Base-by-base conservation (phyloP, 2,113 vertebrate genomes). In the Heptranchias perlo region DNA sequence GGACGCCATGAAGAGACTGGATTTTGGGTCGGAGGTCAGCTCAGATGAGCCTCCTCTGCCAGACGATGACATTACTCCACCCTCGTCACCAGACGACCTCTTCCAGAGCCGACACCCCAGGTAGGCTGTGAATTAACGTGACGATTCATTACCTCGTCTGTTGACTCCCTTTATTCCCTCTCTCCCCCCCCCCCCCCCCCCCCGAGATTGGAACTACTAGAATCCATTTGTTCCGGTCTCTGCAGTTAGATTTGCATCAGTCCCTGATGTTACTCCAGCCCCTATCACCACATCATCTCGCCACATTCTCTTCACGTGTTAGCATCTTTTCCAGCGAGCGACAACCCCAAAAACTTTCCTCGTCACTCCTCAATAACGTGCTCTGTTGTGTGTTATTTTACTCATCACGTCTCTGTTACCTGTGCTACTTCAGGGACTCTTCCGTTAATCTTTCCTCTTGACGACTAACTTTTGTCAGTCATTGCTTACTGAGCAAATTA, bases 1-100 rank as follows among this genome's bases (percentile, higher is more conserved):
- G 62, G 98, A 99, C 1, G 98, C 98, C 0, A 97, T 96, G 0
- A 99, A 99, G 97, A 98, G 97, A 91, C 97, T 99, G 61, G 95
- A 96, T 92, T 99, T 99, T 14, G 97, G 96, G 0, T 16, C 1
- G 0, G 96, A 96, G 0, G 94, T 96, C 0, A 97, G 96, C 0
- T 0, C 35, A 0, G n/a, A 28, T 58, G 62, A 92, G 0, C 97
- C 96, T 16, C 76, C 2, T 0, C 54, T 35, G n/a, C 21, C 31
- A 0, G 58, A 52, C 8, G 65, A 96, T 95, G 97, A 97, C 73
- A 97, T 98, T 96, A 98, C 98, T 0, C 98, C 98, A 0, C 98
- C 98, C 0, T 97, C 97, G 1, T 98, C 98, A 39, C 97, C 98
- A 0, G 97, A 97, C 96, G 89, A 97, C 0, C 97, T 96, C 28